A percentile compares a stretch with the other conserved stretches of the same genome.
phyloP scores from a whole-genome alignment of 2,113 vertebrate species.

The Psophia crepitans region DNA sequence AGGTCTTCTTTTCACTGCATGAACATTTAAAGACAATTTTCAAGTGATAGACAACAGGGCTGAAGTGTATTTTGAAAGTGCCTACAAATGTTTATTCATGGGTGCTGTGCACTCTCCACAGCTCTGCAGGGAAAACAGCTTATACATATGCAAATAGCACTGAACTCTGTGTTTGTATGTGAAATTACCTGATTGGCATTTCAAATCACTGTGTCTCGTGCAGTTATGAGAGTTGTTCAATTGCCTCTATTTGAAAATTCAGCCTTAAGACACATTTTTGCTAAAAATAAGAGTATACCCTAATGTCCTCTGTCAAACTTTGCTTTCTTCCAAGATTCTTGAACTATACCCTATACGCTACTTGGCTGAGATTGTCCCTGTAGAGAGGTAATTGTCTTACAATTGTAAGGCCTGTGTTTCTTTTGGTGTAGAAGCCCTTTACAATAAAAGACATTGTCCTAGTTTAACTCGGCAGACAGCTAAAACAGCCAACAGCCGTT shows the following conservation, averaged over 20 bases:
- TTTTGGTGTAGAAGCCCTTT: not conserved
- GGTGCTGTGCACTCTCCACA: not conserved
- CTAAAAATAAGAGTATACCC: conserved; percentile 16
- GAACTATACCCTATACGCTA: not conserved
- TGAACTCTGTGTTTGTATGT: conserved; percentile 35
- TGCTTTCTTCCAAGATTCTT: not conserved
- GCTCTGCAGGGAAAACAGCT: conserved; percentile 21
- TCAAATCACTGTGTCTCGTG: conserved; percentile 36
- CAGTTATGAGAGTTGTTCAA: not conserved
- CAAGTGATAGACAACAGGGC: conserved; percentile 8
- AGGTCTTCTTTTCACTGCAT: not conserved
- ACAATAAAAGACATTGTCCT: not conserved
- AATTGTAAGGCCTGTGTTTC: not conserved
- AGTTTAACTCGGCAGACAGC: no score
- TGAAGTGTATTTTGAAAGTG: conserved; percentile 18
- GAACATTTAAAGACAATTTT: conserved; percentile 21
- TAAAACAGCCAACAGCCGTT: no score
- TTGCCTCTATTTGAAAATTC: conserved; percentile 6
- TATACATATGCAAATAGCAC: conserved; percentile 51
- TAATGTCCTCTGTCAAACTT: not conserved
- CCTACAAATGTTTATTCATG: conserved; percentile 58
- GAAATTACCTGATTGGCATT: conserved; percentile 58
- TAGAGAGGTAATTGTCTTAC: conserved; percentile 8
- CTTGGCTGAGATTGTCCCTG: not conserved
- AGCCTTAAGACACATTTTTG: conserved; percentile 1